These are phyloP conservation scores for Phylloscopus trochiloides DNA, from an alignment of 2,113 vertebrate species.

Conservation along the genomic window DNA sequence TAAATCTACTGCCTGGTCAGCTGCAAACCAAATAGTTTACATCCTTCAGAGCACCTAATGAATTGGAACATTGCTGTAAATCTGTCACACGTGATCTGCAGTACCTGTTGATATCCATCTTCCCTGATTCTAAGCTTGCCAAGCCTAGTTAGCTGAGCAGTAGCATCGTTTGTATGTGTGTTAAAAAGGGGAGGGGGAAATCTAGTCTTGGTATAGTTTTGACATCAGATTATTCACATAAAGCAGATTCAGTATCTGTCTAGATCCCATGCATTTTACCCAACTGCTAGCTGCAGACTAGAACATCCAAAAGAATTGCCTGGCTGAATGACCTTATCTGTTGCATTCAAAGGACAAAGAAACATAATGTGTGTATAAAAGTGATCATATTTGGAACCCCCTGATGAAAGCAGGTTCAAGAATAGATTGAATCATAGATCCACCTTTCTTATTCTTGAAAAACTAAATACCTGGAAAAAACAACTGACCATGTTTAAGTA, in stretches of 20 bases:
- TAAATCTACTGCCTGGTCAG: background rate
- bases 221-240: background rate
- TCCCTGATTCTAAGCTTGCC: background rate
- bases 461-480: background rate
- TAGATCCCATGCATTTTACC: background rate
- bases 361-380: background rate
- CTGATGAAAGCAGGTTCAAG: background rate
- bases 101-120: background rate
- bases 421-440: background rate
- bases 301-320: background rate
- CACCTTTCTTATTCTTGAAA: background rate
- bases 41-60: background rate
- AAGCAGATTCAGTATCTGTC: background rate
- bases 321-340: background rate
- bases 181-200: background rate
- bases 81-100: background rate
- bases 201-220: background rate
- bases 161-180: background rate
- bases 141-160: background rate
- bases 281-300: background rate
- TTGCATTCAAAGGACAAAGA: background rate
- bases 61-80: background rate
- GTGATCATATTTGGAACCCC: background rate
- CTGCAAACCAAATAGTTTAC: background rate
- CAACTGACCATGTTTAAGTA: background rate